Percentiles rank a stretch among this genome's conserved stretches.
Evolutionary conservation across 1,140 invertebrate genomes (phyloP).

Genomic region (Pseudomyrmex concolor): DNA sequence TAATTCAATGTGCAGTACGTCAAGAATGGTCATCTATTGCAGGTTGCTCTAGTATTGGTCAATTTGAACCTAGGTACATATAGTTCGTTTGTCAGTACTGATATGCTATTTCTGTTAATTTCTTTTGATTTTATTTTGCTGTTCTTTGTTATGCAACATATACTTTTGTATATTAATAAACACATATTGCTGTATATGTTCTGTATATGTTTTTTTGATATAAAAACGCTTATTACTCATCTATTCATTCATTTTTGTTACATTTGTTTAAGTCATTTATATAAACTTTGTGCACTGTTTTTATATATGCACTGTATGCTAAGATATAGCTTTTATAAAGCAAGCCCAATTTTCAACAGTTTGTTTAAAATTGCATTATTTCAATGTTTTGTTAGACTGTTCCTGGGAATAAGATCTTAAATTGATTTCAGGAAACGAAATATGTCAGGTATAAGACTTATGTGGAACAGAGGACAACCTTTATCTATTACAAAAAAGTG

Average conservation of each 20-base stretch:
- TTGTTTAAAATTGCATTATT: neutral
- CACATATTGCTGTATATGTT: too few species aligned
- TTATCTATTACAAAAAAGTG: constrained; percentile 90
- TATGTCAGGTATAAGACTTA: constrained; percentile 89
- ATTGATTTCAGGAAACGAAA: constrained; percentile 86
- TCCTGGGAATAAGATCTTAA: constrained; percentile 24
- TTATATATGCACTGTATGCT: too few species aligned
- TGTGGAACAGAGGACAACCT: constrained; percentile 91
- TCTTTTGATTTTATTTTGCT: neutral
- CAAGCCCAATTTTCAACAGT: too few species aligned
- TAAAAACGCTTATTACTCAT: too few species aligned
- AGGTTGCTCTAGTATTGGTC: constrained; percentile 86
- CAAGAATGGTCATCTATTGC: constrained; percentile 84
- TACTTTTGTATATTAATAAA: too few species aligned
- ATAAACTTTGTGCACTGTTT: too few species aligned
- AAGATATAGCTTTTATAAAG: too few species aligned
- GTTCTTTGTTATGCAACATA: too few species aligned
- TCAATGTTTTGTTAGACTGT: neutral
- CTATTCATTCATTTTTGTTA: neutral
- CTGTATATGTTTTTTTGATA: too few species aligned
- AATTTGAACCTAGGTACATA: constrained; percentile 87
- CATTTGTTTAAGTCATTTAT: neutral
- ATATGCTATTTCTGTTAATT: neutral
- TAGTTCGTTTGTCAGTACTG: neutral
- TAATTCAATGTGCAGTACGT: constrained; percentile 89